Evolutionary conservation across 2,888 invertebrate genomes (phyloP).

Genomic region (Hedya salicella): DNA sequence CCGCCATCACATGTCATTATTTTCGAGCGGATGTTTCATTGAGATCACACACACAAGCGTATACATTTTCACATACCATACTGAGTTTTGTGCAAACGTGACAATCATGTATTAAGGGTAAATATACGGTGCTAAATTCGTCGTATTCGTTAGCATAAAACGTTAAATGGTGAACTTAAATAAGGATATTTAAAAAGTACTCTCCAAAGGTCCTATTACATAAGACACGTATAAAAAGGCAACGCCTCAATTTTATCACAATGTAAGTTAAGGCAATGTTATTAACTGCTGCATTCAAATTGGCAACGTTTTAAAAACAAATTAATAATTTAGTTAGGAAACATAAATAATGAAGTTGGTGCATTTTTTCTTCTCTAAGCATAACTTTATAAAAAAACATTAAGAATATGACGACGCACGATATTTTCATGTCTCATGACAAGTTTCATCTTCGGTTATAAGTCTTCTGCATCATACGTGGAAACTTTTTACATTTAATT

Average conservation of each 20-base stretch:
- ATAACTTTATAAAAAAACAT: no score
- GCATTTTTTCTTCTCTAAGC: no score
- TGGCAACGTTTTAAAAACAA: no score
- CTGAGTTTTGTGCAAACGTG: conserved; percentile 26
- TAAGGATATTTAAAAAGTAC: conserved; percentile 7
- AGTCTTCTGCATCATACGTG: no score
- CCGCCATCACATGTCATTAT: conserved; percentile 36
- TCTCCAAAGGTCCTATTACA: not conserved
- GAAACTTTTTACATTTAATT: not conserved
- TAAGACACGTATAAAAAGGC: not conserved
- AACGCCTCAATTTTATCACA: no score
- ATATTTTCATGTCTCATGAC: no score
- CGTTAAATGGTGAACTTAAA: not conserved
- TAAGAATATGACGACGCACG: no score
- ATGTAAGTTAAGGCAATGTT: no score
- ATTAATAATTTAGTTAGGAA: no score
- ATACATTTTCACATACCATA: conserved; percentile 17
- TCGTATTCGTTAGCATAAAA: conserved; percentile 8
- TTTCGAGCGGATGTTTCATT: conserved; percentile 36
- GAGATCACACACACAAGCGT: conserved; percentile 37
- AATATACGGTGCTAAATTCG: conserved; percentile 21
- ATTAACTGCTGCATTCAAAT: no score
- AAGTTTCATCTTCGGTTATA: no score
- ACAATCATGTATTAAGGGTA: conserved; percentile 16
- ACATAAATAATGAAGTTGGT: no score